Percentiles rank a stretch among this genome's conserved stretches.
phyloP scores from a whole-genome alignment of 1,140 invertebrate species.

The Hylaeus anthracinus region DNA sequence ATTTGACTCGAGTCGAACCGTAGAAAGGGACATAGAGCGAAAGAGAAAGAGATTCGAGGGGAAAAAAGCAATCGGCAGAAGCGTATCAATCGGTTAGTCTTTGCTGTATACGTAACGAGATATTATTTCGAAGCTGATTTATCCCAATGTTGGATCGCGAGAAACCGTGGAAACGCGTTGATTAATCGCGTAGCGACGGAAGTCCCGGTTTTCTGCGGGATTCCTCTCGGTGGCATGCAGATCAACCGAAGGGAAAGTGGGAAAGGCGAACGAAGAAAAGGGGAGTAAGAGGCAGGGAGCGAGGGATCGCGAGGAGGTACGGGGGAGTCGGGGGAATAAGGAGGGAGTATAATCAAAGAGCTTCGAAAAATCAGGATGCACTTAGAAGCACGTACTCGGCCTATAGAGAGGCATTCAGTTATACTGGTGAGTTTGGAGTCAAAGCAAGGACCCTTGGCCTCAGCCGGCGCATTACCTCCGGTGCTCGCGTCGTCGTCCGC shows the following conservation, averaged over 20 bases:
- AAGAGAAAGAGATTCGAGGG: too few relatives aligned
- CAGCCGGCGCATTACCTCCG: constrained; percentile 47
- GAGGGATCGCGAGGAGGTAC: background rate
- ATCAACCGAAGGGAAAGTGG: constrained; percentile 9
- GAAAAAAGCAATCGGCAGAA: too few relatives aligned
- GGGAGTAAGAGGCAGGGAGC: background rate
- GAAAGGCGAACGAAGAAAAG: constrained; percentile 30
- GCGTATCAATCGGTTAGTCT: too few relatives aligned
- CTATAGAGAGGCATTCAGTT: constrained; percentile 74
- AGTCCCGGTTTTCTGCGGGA: too few relatives aligned
- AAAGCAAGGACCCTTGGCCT: constrained; percentile 75
- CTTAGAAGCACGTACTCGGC: constrained; percentile 71
- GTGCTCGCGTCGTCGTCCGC: constrained; percentile 47
- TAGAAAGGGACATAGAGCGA: too few relatives aligned
- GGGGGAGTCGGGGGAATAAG: constrained; percentile 10
- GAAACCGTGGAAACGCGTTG: too few relatives aligned
- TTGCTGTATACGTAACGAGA: too few relatives aligned
- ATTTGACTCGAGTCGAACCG: too few relatives aligned
- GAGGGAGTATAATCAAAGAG: constrained; percentile 69
- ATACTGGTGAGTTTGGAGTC: constrained; percentile 70
- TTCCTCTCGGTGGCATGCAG: background rate
- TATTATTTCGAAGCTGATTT: too few relatives aligned
- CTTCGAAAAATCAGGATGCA: constrained; percentile 75
- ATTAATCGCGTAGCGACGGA: too few relatives aligned
- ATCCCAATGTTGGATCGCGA: too few relatives aligned